Percentiles rank a stretch among this genome's conserved stretches.
phyloP scores from a whole-genome alignment of 2,113 vertebrate species.

The Hippoglossus stenolepis region DNA sequence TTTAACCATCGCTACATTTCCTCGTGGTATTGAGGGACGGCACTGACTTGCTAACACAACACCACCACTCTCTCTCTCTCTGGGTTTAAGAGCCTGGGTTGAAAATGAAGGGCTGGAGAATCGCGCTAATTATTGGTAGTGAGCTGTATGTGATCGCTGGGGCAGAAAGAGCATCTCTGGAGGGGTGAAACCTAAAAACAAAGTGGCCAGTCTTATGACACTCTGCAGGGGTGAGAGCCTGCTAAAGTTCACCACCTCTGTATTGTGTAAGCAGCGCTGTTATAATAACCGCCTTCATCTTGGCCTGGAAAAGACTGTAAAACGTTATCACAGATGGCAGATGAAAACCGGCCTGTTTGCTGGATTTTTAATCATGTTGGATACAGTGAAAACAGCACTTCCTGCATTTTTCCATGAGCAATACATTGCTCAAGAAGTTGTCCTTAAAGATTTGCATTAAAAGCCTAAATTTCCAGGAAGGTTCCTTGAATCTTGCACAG shows the following conservation, averaged over 20 bases:
- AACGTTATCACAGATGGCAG: conserved; percentile 40
- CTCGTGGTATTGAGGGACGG: background rate
- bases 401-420: conserved; percentile 1
- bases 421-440: conserved; percentile 6
- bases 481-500: conserved; percentile 14
- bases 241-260: conserved; percentile 78
- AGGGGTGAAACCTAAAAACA: conserved; percentile 77
- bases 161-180: conserved; percentile 82
- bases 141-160: conserved; percentile 77
- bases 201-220: conserved; percentile 83
- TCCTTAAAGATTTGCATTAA: background rate
- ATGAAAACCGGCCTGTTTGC: conserved; percentile 29
- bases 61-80: conserved; percentile 4
- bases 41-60: conserved; percentile 2
- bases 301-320: conserved; percentile 29
- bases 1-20: background rate
- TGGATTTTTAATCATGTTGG: background rate
- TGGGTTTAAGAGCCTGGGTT: conserved; percentile 29
- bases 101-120: conserved; percentile 68
- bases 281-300: conserved; percentile 74
- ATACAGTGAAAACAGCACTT: background rate
- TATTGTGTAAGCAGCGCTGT: conserved; percentile 79
- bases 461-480: background rate
- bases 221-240: conserved; percentile 78
- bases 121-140: conserved; percentile 80